Evolutionary conservation across 1,140 invertebrate genomes (phyloP), one percentile per base, ranked within the genome.

Genomic region (Hycleus phaleratus): DNA sequence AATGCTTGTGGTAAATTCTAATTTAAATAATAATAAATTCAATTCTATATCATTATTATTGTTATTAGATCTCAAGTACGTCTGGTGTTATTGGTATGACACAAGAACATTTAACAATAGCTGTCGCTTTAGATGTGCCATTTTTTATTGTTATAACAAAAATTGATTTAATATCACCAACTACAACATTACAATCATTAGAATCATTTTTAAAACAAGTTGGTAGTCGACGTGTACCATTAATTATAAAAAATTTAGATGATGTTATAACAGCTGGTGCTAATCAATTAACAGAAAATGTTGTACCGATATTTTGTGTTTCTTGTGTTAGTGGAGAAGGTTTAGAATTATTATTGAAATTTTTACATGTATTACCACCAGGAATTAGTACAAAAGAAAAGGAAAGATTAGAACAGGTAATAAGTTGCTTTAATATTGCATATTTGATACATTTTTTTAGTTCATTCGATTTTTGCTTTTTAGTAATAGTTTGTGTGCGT

Each of bases 321-420:
- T 97, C 94, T n/a, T 93, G 88, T 72, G 94, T 98, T 0, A 93
- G 85, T 10, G 96, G 96, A 2, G 79, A 83, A 51, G 93, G 93
- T 7, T 75, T 96, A 3, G 82, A 87, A 63, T 76, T 89, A 32
- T 76, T 96, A 2, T 88, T 88, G 54, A 85, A 82, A 50, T 95
- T 93, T 73, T 75, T 93, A 11, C 81, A 88, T 72, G 75, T 85
- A 39, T 67, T 90, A 4, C 86, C 90, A 18, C 87, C 88, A 6
- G 81, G 82, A 39, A 78, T 85, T 49, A 85, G 79, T 64, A 74
- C 78, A 38, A 82, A 82, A 43, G 88, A 91, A 66, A 79, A 84
- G 59, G 86, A 91, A 68, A 79, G 83, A 46, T 70, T 89, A 12
- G 84, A 88, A 63, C 81, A 88, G 68, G 32, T 32, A 18, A 18